Evolutionary conservation across 2,888 invertebrate genomes (phyloP), one percentile per base, ranked within the genome.

Genomic region (Drosophila melanosoma): DNA sequence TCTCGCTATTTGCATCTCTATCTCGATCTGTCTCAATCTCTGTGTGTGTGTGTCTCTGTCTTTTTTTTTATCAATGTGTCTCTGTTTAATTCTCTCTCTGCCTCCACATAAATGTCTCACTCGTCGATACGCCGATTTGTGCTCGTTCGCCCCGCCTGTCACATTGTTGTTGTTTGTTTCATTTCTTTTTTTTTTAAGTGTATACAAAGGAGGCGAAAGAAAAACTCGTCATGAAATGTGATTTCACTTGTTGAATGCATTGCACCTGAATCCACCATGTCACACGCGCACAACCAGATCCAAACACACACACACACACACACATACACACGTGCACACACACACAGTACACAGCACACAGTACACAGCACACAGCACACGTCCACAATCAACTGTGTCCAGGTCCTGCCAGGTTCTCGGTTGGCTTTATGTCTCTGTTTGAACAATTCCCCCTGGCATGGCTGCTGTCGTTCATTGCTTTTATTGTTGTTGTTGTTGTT

Each of bases 191-290:
- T n/a, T 59, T 66, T 71, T 57, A 42, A 63, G 38, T 60, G 66
- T 51, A 67, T 61, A 61, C 35, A 35, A 23, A 32, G 23, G 23
- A 26, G 49, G 11, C 38, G 49, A 53, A 54, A 36, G 40, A 54
- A 62, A 38, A 42, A 56, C 42, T 64, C 60, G 63, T 70, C 54
- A 48, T 63, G 32, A 61, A 53, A 69, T 73, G 76, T 76, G 72
- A 68, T 63, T 70, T 62, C 90, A 88, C 87, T 74, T 86, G 90
- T 90, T 86, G 89, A 83, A 83, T 87, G 74, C 77, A 72, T 74
- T 90, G 89, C 87, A 87, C 90, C 89, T 79, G 75, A 68, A 45
- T 17, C 54, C 51, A 61, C 42, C 17, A 29, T 35, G 64, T 45
- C 56, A 57, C 65, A 61, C 52, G 63, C 62, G 53, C 49, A 52